Percentiles rank a stretch among this genome's conserved stretches.
Conservation (phyloP, 2,113 vertebrate genomes). For the Promerops cafer region DNA sequence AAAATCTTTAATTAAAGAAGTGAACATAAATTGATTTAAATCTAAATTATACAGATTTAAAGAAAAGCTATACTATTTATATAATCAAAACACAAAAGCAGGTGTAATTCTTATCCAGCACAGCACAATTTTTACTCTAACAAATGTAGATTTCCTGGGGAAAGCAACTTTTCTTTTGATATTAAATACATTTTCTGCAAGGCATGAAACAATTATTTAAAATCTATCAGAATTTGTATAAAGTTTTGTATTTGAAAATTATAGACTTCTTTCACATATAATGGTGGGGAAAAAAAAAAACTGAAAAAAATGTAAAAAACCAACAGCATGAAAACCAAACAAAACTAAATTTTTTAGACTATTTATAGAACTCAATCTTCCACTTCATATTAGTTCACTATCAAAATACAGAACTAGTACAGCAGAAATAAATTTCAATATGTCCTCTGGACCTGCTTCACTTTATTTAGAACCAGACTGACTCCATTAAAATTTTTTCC, state of each 20-base stretch:
- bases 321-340: not conserved
- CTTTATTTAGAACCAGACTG: not conserved
- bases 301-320: fast-evolving
- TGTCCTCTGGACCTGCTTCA: not conserved
- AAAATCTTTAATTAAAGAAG: not conserved
- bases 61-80: not conserved
- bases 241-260: not conserved
- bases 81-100: not conserved
- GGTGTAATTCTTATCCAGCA: not conserved
- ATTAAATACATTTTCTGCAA: not conserved
- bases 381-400: not conserved
- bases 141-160: not conserved
- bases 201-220: not conserved
- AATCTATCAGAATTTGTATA: not conserved
- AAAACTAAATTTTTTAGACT: not conserved
- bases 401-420: not conserved
- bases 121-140: not conserved
- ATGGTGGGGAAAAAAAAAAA: not conserved
- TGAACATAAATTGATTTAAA: not conserved
- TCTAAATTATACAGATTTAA: not conserved
- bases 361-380: not conserved
- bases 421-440: not conserved
- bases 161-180: not conserved
- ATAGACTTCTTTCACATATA: not conserved
- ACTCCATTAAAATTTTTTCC: not conserved